These are phyloP conservation scores for Dermatophagoides farinae DNA, from an alignment of 1,140 invertebrate genomes.

Conservation along the genomic window DNA sequence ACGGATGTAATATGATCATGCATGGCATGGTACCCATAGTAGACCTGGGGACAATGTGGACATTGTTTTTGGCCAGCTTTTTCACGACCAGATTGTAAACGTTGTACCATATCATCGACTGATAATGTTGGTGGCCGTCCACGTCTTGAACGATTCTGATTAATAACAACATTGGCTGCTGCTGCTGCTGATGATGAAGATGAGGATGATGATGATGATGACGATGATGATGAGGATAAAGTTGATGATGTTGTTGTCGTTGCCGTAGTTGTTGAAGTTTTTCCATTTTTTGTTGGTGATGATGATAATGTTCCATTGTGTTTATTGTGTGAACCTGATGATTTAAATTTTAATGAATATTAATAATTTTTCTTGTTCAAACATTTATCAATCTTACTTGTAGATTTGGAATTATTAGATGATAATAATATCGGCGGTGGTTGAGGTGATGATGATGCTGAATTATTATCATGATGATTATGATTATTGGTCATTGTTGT, in stretches of 20 bases:
- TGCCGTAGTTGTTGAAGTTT: not conserved
- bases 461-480: too few relatives aligned
- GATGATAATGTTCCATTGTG: too few relatives aligned
- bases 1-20: conserved; percentile 18
- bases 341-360: not conserved
- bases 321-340: too few relatives aligned
- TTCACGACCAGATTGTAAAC: not conserved
- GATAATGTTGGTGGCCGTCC: conserved; percentile 8
- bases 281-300: too few relatives aligned
- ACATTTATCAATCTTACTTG: not conserved
- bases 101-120: not conserved
- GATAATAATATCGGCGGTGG: not conserved
- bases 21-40: conserved; percentile 16
- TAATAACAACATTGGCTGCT: not conserved
- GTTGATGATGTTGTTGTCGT: not conserved
- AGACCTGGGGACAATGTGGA: conserved; percentile 16
- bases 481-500: too few relatives aligned
- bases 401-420: not conserved
- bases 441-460: not conserved
- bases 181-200: not conserved
- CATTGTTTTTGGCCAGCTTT: conserved; percentile 9
- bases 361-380: not conserved
- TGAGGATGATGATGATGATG: not conserved
- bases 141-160: conserved; percentile 1
- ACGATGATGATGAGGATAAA: not conserved